Conservation (phyloP, 2,888 invertebrate species). For the Thymelicus sylvestris region DNA sequence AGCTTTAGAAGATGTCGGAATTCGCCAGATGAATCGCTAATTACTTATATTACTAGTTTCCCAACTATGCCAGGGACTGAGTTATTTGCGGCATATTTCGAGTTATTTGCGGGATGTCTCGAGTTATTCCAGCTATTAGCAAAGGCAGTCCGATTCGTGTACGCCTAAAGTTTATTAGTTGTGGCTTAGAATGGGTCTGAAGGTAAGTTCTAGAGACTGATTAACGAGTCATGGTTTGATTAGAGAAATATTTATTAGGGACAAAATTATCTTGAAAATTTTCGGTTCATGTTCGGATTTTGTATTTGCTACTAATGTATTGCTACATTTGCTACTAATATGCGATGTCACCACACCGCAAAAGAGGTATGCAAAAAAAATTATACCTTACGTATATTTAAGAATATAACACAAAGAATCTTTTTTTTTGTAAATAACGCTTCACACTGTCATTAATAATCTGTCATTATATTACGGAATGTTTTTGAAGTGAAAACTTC, state of each 20-base stretch:
- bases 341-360: too few relatives aligned
- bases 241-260: not conserved
- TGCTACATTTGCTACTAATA: too few relatives aligned
- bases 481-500: too few relatives aligned
- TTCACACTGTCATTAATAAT: too few relatives aligned
- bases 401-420: too few relatives aligned
- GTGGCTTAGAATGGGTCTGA: not conserved
- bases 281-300: too few relatives aligned
- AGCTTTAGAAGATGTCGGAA: not conserved
- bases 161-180: not conserved
- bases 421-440: too few relatives aligned
- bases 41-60: slow-evolving; percentile 6
- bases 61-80: not conserved
- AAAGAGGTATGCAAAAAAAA: too few relatives aligned
- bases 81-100: slow-evolving; percentile 8
- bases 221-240: not conserved
- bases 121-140: slow-evolving; percentile 1
- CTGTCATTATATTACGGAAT: too few relatives aligned
- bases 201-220: not conserved
- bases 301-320: too few relatives aligned
- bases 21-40: slow-evolving; percentile 6
- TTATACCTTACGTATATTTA: too few relatives aligned
- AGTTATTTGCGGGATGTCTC: slow-evolving; percentile 2
- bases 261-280: too few relatives aligned
- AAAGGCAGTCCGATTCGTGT: slow-evolving; percentile 1